Base-by-base conservation (phyloP, 1,140 invertebrate species). In the Spodoptera frugiperda region DNA sequence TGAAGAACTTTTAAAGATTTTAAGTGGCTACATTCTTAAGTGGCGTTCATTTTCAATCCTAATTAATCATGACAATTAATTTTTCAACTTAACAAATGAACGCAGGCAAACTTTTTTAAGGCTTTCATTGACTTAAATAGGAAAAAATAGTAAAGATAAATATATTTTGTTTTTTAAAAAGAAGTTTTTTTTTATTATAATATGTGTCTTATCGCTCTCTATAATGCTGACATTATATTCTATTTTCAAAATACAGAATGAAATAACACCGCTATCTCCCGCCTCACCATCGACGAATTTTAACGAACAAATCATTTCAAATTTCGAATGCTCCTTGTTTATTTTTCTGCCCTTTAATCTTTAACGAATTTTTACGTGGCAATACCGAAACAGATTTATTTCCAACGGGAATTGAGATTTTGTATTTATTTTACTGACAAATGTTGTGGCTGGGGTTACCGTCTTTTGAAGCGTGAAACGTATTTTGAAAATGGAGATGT, bases 321-420 rank as follows among this genome's bases (percentile, higher is more conserved):
- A 46, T 57, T 17, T 2, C 51, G 53, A 72, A 25, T 55, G 33
- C 12, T 25, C 25, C 53, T 72, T 57, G 53, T 72, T 72, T 72
- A 72, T 72, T 72, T 72, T 39, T 57, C 33, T 44, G 30, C 39
- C 68, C 53, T 72, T 72, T 70, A 53, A 72, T 72, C 68, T 72
- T 39, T 57, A 57, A 57, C 53, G 68, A 72, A 72, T 55, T 72
- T 67, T 72, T 57, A 44, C 49, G 25, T 71, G 30, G 51, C 4
- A n/a, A 21, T 54, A 57, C 68, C 51, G 46, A 57, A 72, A 57
- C 11, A 21, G 51, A 44, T 44, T 57, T 72, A 55, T 72, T 46
- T 57, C 33, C 33, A 25, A 12, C 12, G 39, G 39, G 63, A 67
- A 67, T 67, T 67, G 39, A 57, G 68, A 57, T 54, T 70, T 70